Evolutionary conservation across 1,140 invertebrate species (phyloP).

Genomic region (Neoseiulus cucumeris): DNA sequence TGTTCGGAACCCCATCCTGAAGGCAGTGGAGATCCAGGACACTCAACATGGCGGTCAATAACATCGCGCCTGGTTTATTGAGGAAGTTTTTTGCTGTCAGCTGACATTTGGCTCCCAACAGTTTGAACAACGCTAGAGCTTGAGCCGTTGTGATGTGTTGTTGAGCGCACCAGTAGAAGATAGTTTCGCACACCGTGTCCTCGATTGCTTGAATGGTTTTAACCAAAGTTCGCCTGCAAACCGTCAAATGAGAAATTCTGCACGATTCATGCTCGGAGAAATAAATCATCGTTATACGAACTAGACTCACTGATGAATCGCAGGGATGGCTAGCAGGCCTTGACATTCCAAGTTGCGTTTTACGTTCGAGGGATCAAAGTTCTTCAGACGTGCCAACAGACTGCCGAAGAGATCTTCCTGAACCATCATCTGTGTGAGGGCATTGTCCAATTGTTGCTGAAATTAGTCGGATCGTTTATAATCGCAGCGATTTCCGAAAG

Average conservation of each 20-base stretch:
- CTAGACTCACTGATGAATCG: neutral
- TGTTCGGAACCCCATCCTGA: neutral
- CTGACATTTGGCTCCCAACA: neutral
- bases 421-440: neutral
- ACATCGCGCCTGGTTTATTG: neutral
- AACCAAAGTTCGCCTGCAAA: neutral
- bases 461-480: too few relatives aligned
- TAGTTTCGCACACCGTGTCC: neutral
- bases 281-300: neutral
- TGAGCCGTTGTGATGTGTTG: neutral
- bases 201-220: neutral
- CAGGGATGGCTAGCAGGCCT: too few relatives aligned
- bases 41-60: neutral
- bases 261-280: neutral
- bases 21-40: neutral
- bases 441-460: too few relatives aligned
- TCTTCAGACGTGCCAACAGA: neutral
- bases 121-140: neutral
- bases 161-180: slow-evolving; percentile 5
- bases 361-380: neutral
- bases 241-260: neutral
- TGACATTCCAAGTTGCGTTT: neutral
- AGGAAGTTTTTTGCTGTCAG: neutral
- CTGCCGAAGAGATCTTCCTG: neutral
- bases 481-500: too few relatives aligned